Conservation (phyloP, 1,140 invertebrate species). For the Hydropsyche tenuis region DNA sequence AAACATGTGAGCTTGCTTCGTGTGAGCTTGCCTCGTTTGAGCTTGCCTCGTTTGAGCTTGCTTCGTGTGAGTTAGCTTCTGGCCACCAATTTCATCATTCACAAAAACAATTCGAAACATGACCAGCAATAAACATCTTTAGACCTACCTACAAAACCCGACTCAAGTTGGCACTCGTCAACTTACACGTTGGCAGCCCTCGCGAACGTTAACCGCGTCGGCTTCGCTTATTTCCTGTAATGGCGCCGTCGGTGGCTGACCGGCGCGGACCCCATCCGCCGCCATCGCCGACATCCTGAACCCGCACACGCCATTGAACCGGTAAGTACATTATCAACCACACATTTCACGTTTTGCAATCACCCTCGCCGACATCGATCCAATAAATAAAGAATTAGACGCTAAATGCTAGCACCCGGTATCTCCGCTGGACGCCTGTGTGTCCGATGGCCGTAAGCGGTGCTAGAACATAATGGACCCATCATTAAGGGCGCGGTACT, state of each 20-base stretch:
- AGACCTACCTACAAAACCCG: not conserved
- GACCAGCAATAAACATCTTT: not conserved
- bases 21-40: no score
- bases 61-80: no score
- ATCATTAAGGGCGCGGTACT: conserved; percentile 27
- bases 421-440: conserved; percentile 15
- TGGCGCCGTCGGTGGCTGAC: conserved; percentile 6
- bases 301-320: not conserved
- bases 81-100: not conserved
- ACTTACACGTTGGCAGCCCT: not conserved
- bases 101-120: not conserved
- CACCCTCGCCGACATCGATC: not conserved
- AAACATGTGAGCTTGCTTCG: no score
- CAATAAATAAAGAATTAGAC: not conserved
- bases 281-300: not conserved
- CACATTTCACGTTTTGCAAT: not conserved
- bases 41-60: no score
- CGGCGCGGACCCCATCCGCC: not conserved
- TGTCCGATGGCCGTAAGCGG: conserved; percentile 2
- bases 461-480: conserved; percentile 13
- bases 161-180: not conserved
- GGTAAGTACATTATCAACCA: not conserved
- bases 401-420: conserved; percentile 30
- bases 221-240: not conserved
- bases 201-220: not conserved